Conservation (phyloP, 2,888 invertebrate species). For the Eumerus sabulonum region DNA sequence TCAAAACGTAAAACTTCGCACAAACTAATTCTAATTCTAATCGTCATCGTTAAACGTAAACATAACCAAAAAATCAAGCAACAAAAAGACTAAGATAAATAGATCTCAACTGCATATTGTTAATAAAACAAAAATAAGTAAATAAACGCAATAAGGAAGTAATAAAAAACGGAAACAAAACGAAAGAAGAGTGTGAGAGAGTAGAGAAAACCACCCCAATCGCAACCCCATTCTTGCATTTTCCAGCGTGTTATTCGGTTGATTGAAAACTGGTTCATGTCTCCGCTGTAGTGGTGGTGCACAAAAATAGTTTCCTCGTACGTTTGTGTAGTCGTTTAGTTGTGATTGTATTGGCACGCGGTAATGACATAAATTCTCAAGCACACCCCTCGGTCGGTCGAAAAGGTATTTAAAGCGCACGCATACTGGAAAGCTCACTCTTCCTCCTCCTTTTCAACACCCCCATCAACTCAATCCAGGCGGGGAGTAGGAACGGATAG, state of each 20-base stretch:
- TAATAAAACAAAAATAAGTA: conserved; percentile 35
- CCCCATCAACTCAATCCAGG: too few species aligned
- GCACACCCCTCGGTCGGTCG: conserved; percentile 23
- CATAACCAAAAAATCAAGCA: too few species aligned
- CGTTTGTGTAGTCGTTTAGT: conserved; percentile 8
- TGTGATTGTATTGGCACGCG: conserved; percentile 44
- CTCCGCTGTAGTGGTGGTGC: conserved; percentile 61
- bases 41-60: conserved; percentile 1
- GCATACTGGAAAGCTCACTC: conserved; percentile 34
- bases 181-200: too few species aligned
- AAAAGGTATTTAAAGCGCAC: conserved; percentile 20
- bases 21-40: conserved; percentile 2
- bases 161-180: too few species aligned
- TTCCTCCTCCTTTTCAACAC: too few species aligned
- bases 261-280: conserved; percentile 55
- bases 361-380: conserved; percentile 65
- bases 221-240: conserved; percentile 17
- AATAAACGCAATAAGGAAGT: too few species aligned
- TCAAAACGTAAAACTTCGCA: conserved; percentile 9
- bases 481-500: neutral
- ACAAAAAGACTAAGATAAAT: too few species aligned
- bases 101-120: conserved; percentile 35
- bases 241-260: too few species aligned
- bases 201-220: conserved; percentile 13
- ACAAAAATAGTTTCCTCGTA: conserved; percentile 36